Conservation (phyloP, 1,140 invertebrate genomes). For the Drosophila sp. region DNA sequence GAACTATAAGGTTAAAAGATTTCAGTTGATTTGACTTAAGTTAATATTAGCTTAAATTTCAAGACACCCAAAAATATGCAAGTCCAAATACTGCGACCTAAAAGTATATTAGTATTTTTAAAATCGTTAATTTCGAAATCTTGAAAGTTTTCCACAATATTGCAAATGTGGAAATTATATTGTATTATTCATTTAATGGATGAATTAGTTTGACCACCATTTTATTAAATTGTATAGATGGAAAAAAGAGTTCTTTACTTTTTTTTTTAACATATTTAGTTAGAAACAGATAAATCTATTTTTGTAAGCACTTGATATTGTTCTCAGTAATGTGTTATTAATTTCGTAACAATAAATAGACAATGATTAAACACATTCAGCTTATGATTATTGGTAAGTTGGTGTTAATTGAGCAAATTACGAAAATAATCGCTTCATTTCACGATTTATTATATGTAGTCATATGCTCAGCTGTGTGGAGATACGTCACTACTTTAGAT, state of each 20-base stretch:
- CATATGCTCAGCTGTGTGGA: not conserved
- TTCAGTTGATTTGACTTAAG: not conserved
- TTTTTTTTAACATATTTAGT: too few relatives aligned
- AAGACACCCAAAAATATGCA: slow-evolving; percentile 26
- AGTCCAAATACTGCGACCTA: not conserved
- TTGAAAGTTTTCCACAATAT: not conserved
- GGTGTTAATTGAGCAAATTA: not conserved
- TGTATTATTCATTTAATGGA: not conserved
- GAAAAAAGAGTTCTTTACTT: not conserved
- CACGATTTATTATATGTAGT: not conserved
- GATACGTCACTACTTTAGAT: slow-evolving; percentile 33
- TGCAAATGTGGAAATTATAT: not conserved
- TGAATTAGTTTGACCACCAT: too few relatives aligned
- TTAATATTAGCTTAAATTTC: not conserved
- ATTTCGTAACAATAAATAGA: not conserved
- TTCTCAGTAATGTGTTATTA: not conserved
- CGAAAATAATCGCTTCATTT: slow-evolving; percentile 12
- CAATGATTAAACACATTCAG: not conserved
- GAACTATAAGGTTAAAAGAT: slow-evolving; percentile 4
- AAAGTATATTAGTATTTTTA: slow-evolving; percentile 17
- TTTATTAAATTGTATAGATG: not conserved
- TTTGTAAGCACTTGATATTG: not conserved
- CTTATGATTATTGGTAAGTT: not conserved
- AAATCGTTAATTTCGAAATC: not conserved
- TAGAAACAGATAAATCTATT: not conserved